Evolutionary conservation across 2,113 vertebrate species (phyloP).

Genomic region (Rhegmatorhina hoffmannsi): DNA sequence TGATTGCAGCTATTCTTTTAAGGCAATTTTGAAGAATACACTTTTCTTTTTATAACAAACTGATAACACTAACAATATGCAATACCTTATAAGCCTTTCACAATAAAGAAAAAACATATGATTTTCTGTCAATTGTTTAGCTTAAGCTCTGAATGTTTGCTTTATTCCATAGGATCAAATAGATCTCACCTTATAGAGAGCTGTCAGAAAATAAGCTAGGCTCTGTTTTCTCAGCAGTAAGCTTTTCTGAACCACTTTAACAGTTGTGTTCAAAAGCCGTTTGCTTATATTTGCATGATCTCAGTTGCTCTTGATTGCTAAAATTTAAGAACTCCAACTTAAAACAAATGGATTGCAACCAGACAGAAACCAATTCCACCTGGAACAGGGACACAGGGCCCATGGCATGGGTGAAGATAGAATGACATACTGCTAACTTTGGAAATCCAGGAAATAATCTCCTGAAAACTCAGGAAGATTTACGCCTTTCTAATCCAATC

Average conservation of each 20-base stretch:
- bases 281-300: background rate
- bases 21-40: background rate
- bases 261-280: background rate
- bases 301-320: background rate
- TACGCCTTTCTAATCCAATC: slow-evolving; percentile 64
- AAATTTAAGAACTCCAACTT: slow-evolving; percentile 14
- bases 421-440: slow-evolving; percentile 63
- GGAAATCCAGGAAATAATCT: slow-evolving; percentile 63
- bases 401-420: slow-evolving; percentile 10
- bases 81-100: background rate
- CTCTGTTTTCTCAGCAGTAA: background rate
- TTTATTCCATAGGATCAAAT: background rate
- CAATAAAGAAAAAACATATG: background rate
- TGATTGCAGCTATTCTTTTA: background rate
- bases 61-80: background rate
- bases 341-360: slow-evolving; percentile 17
- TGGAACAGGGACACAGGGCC: background rate
- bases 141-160: background rate
- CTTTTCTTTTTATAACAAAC: background rate
- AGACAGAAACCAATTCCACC: slow-evolving; percentile 41
- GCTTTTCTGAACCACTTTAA: background rate
- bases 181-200: background rate
- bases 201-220: background rate
- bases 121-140: background rate
- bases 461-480: slow-evolving; percentile 56